Percentiles rank a stretch among this genome's conserved stretches.
These are phyloP conservation scores for Rhabdomys pumilio DNA, from an alignment of 2,797 vertebrate genomes.

Conservation along the genomic window DNA sequence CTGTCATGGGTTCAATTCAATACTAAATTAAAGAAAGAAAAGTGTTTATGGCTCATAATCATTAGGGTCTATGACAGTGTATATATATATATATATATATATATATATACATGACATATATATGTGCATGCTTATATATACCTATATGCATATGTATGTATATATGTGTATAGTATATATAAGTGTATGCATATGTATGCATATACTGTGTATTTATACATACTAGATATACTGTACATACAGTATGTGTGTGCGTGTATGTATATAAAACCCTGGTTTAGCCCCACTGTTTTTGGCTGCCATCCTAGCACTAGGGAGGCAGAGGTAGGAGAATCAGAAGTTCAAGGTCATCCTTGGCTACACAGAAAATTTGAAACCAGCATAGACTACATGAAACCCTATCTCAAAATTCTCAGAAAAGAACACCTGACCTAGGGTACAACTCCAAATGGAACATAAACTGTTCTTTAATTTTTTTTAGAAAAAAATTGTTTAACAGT, in stretches of 20 bases:
- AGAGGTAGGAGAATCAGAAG: not conserved
- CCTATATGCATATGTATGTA: not conserved
- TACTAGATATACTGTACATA: too few relatives aligned
- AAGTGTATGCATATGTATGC: not conserved
- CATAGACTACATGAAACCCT: not conserved
- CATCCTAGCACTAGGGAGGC: too few relatives aligned
- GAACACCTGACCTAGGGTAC: conserved; percentile 62
- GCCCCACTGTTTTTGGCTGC: not conserved
- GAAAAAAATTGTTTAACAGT: not conserved
- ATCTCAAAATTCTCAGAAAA: conserved; percentile 62
- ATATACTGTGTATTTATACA: not conserved
- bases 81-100: not conserved
- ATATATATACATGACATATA: too few relatives aligned
- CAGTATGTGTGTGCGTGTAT: too few relatives aligned
- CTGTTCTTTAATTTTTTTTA: conserved; percentile 56
- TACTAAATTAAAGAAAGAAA: not conserved
- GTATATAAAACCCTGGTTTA: not conserved
- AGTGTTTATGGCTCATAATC: not conserved
- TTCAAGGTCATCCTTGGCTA: not conserved
- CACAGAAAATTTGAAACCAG: not conserved
- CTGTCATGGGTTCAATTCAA: not conserved
- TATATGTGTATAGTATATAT: not conserved
- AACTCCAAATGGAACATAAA: conserved; percentile 77
- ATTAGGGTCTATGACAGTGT: not conserved
- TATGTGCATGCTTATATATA: too few relatives aligned